phyloP scores from a whole-genome alignment of 2,888 invertebrate species.

The Athripsodes cinereus region DNA sequence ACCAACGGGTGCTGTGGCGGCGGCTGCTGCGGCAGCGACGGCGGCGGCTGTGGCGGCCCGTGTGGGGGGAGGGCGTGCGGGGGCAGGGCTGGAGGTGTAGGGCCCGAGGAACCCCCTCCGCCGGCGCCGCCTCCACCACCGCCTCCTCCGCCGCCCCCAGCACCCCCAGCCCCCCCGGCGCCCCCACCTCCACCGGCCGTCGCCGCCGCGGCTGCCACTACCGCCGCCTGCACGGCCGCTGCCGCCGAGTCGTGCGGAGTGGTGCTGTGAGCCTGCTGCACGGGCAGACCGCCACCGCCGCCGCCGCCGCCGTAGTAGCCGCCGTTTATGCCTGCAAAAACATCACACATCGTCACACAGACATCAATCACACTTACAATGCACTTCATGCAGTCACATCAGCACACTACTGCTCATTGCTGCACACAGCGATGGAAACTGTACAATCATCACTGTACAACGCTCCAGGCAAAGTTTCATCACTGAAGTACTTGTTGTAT shows the following conservation, averaged over 20 bases:
- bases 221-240: slow-evolving; percentile 37
- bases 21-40: slow-evolving; percentile 21
- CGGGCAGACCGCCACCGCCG: slow-evolving; percentile 60
- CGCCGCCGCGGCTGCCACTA: slow-evolving; percentile 37
- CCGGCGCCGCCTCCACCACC: slow-evolving; percentile 37
- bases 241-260: slow-evolving; percentile 69
- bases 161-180: slow-evolving; percentile 68
- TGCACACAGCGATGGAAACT: too few species aligned
- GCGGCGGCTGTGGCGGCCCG: slow-evolving; percentile 21
- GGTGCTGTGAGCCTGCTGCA: slow-evolving; percentile 85
- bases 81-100: slow-evolving; percentile 31
- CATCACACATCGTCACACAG: slow-evolving; percentile 6
- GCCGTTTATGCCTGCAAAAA: slow-evolving; percentile 30
- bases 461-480: too few species aligned
- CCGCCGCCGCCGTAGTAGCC: slow-evolving; percentile 26
- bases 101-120: slow-evolving; percentile 40
- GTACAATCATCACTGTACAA: too few species aligned
- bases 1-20: slow-evolving; percentile 25
- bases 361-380: background rate
- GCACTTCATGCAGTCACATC: background rate
- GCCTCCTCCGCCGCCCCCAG: slow-evolving; percentile 41
- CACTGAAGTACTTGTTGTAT: too few species aligned
- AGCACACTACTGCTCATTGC: too few species aligned
- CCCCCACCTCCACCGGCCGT: slow-evolving; percentile 55
- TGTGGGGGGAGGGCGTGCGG: slow-evolving; percentile 26